Base-by-base conservation (phyloP, 2,888 invertebrate species). In the Azorinus chamasolen region DNA sequence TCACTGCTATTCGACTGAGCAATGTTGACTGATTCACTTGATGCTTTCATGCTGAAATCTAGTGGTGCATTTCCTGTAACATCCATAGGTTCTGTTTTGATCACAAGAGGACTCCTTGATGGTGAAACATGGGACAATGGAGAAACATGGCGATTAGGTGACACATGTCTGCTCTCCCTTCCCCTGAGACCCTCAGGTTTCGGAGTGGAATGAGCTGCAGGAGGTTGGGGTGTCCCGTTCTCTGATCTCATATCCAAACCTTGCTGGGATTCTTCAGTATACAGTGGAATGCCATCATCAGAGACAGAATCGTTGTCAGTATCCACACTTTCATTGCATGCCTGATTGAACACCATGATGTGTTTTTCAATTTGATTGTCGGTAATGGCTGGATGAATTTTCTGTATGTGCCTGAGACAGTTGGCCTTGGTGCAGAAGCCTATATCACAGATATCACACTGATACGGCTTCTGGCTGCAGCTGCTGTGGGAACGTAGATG, bases 371-470 rank as follows among this genome's bases (percentile, higher is more conserved):
- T 83, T 50, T 86, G 85, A 50, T 80, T 79, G 43, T 83, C 83
- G 8, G 72, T 68, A 25, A 91, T 79, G n/a, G 90, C 91, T 1
- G 87, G 83, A 78, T 94, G 93, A 43, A 91, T 91, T 70, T 92
- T 93, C 73, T 92, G 88, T 5, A 93, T 86, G 84, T 93, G 93
- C 4, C 93, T 88, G 41, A 93, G 84, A 65, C 92, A 93, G 71
- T 93, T 93, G 48, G 92, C 91, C 68, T 92, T 93, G 4, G 93
- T 92, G 25, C 93, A 92, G 85, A 93, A 93, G 1, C 92, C 91
- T 45, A 90, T 86, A 45, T 89, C 86, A 78, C 94, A 94, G 20
- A 91, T 78, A 20, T 86, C 86, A 77, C 94, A 94, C 20, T 87
- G 86, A 79, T 89, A 93, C 6, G 93, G 93, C 74, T 92, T 93